Evolutionary conservation across 2,797 vertebrate species (phyloP), one percentile per base, ranked within the genome.

Genomic region (Macropus fuliginosus): DNA sequence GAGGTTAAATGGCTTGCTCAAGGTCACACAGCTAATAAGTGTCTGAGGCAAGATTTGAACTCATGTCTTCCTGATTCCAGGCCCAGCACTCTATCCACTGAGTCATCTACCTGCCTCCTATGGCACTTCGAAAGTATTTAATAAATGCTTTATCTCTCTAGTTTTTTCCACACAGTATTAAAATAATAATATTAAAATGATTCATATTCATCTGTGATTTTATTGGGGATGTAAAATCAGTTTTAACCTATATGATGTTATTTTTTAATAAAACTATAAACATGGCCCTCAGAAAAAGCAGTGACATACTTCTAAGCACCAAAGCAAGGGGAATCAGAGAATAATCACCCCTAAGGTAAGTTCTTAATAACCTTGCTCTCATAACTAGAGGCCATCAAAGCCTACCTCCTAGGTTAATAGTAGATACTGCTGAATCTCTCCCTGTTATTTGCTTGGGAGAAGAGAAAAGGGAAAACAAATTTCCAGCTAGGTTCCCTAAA

Each of bases 141-240:
- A n/a, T n/a, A n/a, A 74, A 18, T 74, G 66, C n/a, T n/a, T 66
- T 66, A 66, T 66, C 13, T n/a, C 62, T 66, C 34, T 66, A 66
- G n/a, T 74, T 74, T 40, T 74, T 40, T 74, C 66, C n/a, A 21
- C 40, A 18, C n/a, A 40, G 16, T 66, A n/a, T 66, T 66, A 66
- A 66, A 66, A 66, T 66, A 92, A 94, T 59, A 59, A 81, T 14
- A 24, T 91, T 74, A 40, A 95, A 94, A 11, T 95, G 91, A 95
- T 10, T 56, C 55, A 55, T 21, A 81, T 11, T 40, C n/a, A 0
- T 56, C 92, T 81, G 54, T 94, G 40, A 92, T 91, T 90, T 94
- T 31, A 91, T 93, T 94, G 97, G 46, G 92, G 54, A 24, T 66
- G 95, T 21, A 93, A 94, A 93, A 96, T 92, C 91, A 52, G 90